Conservation (phyloP, 2,888 invertebrate species). For the Malthinus flaveolus region DNA sequence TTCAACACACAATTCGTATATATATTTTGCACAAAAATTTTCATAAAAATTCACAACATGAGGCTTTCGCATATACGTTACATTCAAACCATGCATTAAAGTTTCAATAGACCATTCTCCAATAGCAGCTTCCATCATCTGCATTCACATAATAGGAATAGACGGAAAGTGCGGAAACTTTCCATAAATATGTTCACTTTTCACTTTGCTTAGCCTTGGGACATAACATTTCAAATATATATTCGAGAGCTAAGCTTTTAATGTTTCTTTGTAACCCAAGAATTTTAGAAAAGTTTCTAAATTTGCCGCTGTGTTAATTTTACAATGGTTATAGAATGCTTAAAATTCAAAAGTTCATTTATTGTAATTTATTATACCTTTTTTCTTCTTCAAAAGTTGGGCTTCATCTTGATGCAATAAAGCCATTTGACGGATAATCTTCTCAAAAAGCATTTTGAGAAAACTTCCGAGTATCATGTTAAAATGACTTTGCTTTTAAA, state of each 20-base stretch:
- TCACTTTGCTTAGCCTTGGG: constrained; percentile 39
- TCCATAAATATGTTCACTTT: constrained; percentile 40
- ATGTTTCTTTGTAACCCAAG: constrained; percentile 3
- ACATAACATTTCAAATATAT: constrained; percentile 21
- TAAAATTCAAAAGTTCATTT: too few species aligned
- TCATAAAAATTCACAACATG: constrained; percentile 29
- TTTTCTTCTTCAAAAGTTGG: not conserved
- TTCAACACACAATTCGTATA: constrained; percentile 16
- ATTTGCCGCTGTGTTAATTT: too few species aligned
- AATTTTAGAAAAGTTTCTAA: too few species aligned
- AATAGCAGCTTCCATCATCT: constrained; percentile 34
- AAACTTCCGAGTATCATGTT: constrained; percentile 19
- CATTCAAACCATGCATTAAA: constrained; percentile 36
- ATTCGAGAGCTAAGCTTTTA: constrained; percentile 15
- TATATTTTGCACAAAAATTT: constrained; percentile 16
- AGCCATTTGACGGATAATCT: constrained; percentile 17
- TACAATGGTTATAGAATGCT: too few species aligned
- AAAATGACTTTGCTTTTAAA: constrained; percentile 18
- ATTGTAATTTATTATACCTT: too few species aligned
- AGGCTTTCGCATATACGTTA: constrained; percentile 35
- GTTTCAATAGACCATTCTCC: constrained; percentile 34
- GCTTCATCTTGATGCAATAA: constrained; percentile 5
- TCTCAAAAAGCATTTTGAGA: constrained; percentile 15
- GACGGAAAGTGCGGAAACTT: constrained; percentile 38
- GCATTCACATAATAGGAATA: constrained; percentile 38